Conservation (phyloP, 2,113 vertebrate genomes). For the Elaphurus davidianus region DNA sequence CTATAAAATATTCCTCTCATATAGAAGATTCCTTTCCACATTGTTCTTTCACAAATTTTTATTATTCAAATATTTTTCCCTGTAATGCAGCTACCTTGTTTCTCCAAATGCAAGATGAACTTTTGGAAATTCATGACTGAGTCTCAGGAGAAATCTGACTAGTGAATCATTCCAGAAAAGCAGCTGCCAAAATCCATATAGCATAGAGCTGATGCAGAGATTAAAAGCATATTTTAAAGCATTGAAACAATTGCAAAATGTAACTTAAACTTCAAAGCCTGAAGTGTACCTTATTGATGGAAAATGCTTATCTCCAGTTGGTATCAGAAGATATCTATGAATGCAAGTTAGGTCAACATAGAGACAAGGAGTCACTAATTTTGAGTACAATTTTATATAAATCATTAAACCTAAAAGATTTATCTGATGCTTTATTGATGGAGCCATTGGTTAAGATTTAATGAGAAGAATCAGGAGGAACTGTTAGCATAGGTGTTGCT, state of each 20-base stretch:
- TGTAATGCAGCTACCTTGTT: neutral
- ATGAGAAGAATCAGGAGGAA: neutral
- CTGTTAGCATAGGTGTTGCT: neutral
- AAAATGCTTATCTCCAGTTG: neutral
- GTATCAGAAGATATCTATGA: neutral
- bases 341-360: neutral
- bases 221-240: neutral
- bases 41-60: constrained; percentile 34
- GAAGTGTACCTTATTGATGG: neutral
- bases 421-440: neutral
- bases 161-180: neutral
- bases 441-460: neutral
- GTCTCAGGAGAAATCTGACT: constrained; percentile 42
- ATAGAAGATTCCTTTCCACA: constrained; percentile 2
- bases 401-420: neutral
- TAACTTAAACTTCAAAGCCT: neutral
- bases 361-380: neutral
- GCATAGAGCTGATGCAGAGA: neutral
- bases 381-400: neutral
- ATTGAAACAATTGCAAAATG: neutral
- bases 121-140: constrained; percentile 10
- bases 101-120: neutral
- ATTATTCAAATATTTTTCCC: neutral
- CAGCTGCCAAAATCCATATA: constrained; percentile 33
- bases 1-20: neutral